Evolutionary conservation across 2,113 vertebrate genomes (phyloP), one percentile per base, ranked within the genome.

Genomic region (Trichomycterus rosablanca): DNA sequence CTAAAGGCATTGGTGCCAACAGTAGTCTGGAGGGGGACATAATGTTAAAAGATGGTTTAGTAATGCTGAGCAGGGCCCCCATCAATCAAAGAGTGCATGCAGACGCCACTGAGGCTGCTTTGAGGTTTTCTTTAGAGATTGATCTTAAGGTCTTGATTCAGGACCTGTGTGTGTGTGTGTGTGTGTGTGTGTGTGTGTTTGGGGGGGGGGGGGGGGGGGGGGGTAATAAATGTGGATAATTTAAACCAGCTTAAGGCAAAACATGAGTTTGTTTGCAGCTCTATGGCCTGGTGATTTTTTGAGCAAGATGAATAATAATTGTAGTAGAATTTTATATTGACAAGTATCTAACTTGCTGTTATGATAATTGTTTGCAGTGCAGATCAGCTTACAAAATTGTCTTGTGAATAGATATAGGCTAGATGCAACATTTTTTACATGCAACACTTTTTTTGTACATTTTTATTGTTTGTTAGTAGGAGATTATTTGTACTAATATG

Each of bases 61-160:
- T 46, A 57, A 67, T 34, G 52, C 35, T 55, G 48, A 59, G 23
- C 53, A 63, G 59, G 62, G 16, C 46, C 43, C 16, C 44, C 8
- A 49, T 59, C 57, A 65, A 65, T 65, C 62, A 65, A 46, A 28
- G 52, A 19, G n/a, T 28, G 44, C 32, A 37, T 65, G 43, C 34
- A 65, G 53, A 65, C 43, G 52, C 52, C 63, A 57, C n/a, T 48
- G 44, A 18, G 14, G 20, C 32, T 56, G 53, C 48, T 30, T 56
- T 1, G 15, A 20, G 18, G 60, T 26, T 34, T 66, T 42, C 50
- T 66, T 50, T 66, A 54, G 49, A 61, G 59, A 51, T 63, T 62
- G 49, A 63, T 63, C 40, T 18, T 12, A 22, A 54, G 40, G n/a
- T 52, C 24, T 28, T 54, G 28, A 54, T 44, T 54, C 61, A 14